A percentile compares a stretch with the other conserved stretches of the same genome.
phyloP scores from a whole-genome alignment of 1,140 invertebrate genomes.

The Drosophila grimshawi region DNA sequence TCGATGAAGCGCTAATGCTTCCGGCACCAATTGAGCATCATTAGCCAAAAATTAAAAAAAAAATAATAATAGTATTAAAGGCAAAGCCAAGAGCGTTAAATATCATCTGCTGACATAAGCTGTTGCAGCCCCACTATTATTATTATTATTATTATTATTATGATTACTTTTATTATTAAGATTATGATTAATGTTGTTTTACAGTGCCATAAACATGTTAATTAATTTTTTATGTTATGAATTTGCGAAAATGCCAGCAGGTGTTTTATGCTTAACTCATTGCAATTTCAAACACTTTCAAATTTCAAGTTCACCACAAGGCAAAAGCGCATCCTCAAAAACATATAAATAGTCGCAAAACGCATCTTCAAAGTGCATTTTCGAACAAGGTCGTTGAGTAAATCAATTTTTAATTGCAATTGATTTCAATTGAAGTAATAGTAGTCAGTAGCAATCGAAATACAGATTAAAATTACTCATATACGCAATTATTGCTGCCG shows the following conservation, averaged over 20 bases:
- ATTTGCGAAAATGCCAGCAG: constrained; percentile 13
- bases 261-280: constrained; percentile 29
- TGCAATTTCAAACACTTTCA: constrained; percentile 40
- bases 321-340: constrained; percentile 35
- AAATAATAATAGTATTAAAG: constrained; percentile 28
- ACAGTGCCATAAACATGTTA: constrained; percentile 26
- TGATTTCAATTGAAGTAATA: constrained; percentile 24
- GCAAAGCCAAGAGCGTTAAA: constrained; percentile 24
- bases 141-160: not conserved
- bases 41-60: constrained; percentile 66
- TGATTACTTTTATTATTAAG: constrained; percentile 6
- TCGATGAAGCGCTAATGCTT: constrained; percentile 69
- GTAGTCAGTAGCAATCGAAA: constrained; percentile 18
- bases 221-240: constrained; percentile 34
- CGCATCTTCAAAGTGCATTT: constrained; percentile 53
- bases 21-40: constrained; percentile 77
- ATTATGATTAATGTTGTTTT: constrained; percentile 43
- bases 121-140: not conserved
- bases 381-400: constrained; percentile 61
- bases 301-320: constrained; percentile 49
- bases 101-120: not conserved
- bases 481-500: constrained; percentile 19
- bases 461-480: constrained; percentile 6
- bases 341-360: constrained; percentile 10
- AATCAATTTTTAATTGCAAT: constrained; percentile 66